Evolutionary conservation across 2,888 invertebrate genomes (phyloP).

Genomic region (Drosophila antonietae): DNA sequence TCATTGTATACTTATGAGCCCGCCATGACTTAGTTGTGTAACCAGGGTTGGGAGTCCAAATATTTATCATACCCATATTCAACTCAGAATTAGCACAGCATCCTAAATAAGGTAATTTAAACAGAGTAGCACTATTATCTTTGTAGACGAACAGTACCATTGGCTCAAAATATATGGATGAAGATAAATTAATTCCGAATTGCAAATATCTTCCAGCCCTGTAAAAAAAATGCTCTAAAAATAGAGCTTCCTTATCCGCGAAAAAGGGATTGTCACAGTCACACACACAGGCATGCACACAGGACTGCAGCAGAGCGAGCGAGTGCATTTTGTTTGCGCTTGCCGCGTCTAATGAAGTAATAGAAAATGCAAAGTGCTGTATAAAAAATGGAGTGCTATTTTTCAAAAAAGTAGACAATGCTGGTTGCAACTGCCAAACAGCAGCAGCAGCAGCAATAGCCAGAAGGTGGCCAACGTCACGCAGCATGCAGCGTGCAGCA

Average conservation of each 20-base stretch:
- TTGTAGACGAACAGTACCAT: not conserved
- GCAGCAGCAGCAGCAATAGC: constrained; percentile 15
- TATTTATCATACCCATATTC: not conserved
- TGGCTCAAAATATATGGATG: not conserved
- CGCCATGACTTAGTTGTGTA: constrained; percentile 34
- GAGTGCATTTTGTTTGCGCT: constrained; percentile 54
- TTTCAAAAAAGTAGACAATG: constrained; percentile 79
- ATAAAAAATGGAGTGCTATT: constrained; percentile 78
- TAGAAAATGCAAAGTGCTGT: constrained; percentile 76
- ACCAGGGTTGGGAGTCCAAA: constrained; percentile 22
- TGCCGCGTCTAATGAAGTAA: constrained; percentile 68
- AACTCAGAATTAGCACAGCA: not conserved
- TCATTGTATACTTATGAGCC: constrained; percentile 56
- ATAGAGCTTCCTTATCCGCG: constrained; percentile 9
- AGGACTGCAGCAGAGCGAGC: constrained; percentile 25
- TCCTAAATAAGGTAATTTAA: not conserved
- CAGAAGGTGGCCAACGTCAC: constrained; percentile 29
- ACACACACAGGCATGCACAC: not conserved
- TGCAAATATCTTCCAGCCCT: constrained; percentile 18
- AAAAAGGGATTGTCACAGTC: constrained; percentile 15
- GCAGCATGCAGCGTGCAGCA: constrained; percentile 24
- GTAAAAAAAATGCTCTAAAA: constrained; percentile 19
- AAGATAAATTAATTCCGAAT: constrained; percentile 11
- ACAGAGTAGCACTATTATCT: not conserved
- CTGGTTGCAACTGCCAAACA: constrained; percentile 49